These are phyloP conservation scores for Ochlodes sylvanus DNA, from an alignment of 2,888 invertebrate genomes.

Conservation along the genomic window DNA sequence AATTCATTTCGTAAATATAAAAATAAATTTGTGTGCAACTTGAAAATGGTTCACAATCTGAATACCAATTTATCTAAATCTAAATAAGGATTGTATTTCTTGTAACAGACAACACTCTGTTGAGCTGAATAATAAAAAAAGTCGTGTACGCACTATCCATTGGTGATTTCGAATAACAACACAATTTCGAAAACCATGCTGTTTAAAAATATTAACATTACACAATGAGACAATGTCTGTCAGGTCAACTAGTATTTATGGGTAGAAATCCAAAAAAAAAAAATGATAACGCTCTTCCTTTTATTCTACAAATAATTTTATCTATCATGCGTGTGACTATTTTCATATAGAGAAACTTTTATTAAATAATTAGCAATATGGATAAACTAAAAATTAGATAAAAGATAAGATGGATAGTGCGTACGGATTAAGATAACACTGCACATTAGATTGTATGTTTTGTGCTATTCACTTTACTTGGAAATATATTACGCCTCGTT, in stretches of 20 bases:
- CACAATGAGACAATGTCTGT: too few species aligned
- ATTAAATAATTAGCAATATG: not conserved
- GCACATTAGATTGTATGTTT: not conserved
- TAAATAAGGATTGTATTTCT: not conserved
- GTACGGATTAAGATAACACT: not conserved
- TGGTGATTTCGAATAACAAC: not conserved
- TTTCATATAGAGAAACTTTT: not conserved
- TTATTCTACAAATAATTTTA: too few species aligned
- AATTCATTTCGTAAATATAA: too few species aligned
- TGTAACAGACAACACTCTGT: not conserved
- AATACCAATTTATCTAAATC: not conserved
- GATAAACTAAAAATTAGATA: not conserved
- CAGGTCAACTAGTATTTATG: too few species aligned
- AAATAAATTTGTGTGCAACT: not conserved
- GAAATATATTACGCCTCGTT: not conserved
- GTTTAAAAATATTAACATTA: too few species aligned
- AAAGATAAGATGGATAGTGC: not conserved
- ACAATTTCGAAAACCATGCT: too few species aligned
- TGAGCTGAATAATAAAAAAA: not conserved
- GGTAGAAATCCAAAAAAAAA: too few species aligned
- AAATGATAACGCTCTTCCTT: too few species aligned
- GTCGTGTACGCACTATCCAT: not conserved
- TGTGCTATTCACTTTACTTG: slow-evolving; percentile 16
- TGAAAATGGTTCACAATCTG: slow-evolving; percentile 5
- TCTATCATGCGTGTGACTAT: too few species aligned